phyloP scores from a whole-genome alignment of 2,797 vertebrate genomes.

The Sebastes hubbsi region DNA sequence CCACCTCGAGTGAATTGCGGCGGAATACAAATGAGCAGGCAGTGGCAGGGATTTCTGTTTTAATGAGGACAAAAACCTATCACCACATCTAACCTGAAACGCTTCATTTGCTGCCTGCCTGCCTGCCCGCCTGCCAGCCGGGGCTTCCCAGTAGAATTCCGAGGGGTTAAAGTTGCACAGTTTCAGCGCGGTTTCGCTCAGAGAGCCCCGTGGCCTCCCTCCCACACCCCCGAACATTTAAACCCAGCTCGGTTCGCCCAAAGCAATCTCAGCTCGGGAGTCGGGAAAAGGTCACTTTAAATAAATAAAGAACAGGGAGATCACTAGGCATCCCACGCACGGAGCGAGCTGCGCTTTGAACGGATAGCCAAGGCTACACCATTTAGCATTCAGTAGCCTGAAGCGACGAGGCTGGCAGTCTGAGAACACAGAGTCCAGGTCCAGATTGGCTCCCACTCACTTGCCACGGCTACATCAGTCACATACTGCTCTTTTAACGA shows the following conservation, averaged over 20 bases:
- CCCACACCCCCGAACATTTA: slow-evolving; percentile 76
- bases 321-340: slow-evolving; percentile 78
- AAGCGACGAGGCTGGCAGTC: slow-evolving; percentile 71
- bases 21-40: slow-evolving; percentile 81
- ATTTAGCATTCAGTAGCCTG: slow-evolving; percentile 77
- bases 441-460: slow-evolving; percentile 79
- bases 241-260: slow-evolving; percentile 76
- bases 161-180: slow-evolving; percentile 59
- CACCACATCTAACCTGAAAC: slow-evolving; percentile 81
- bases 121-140: slow-evolving; percentile 56
- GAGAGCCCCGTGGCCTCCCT: slow-evolving; percentile 71
- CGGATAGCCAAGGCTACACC: slow-evolving; percentile 70
- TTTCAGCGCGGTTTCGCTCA: slow-evolving; percentile 60
- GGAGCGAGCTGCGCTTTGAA: slow-evolving; percentile 68
- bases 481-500: slow-evolving; percentile 43
- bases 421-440: slow-evolving; percentile 74
- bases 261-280: slow-evolving; percentile 68
- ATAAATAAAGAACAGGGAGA: slow-evolving; percentile 81
- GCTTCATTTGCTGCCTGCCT: slow-evolving; percentile 73
- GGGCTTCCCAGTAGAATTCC: slow-evolving; percentile 62
- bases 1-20: slow-evolving; percentile 67
- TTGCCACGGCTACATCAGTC: slow-evolving; percentile 69
- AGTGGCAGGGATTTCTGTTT: slow-evolving; percentile 81
- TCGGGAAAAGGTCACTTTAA: slow-evolving; percentile 80
- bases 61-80: slow-evolving; percentile 86